Percentiles rank a stretch among this genome's conserved stretches.
Conservation (phyloP, 2,888 invertebrate species). For the Rhogogaster chlorosoma region DNA sequence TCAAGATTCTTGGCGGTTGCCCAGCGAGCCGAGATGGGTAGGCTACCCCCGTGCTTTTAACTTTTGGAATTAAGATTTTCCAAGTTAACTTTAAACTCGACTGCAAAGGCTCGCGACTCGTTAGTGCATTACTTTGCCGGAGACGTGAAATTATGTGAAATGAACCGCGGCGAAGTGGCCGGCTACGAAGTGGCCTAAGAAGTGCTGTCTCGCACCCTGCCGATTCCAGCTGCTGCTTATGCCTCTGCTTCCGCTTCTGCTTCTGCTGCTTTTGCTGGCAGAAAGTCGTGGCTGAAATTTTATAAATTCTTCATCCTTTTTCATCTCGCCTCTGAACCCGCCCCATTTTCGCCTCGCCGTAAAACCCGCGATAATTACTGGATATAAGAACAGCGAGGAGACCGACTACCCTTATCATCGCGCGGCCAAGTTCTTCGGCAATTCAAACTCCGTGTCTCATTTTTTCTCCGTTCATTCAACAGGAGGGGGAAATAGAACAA, state of each 20-base stretch:
- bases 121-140: constrained; percentile 31
- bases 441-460: neutral
- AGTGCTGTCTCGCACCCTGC: constrained; percentile 22
- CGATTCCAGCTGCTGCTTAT: constrained; percentile 21
- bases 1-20: constrained; percentile 43
- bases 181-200: constrained; percentile 10
- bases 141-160: constrained; percentile 42
- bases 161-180: constrained; percentile 41
- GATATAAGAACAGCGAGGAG: neutral
- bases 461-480: neutral
- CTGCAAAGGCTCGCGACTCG: constrained; percentile 35
- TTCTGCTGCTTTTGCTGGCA: neutral
- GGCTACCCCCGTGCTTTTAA: constrained; percentile 22
- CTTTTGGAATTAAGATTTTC: constrained; percentile 46
- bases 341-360: neutral
- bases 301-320: neutral
- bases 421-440: neutral
- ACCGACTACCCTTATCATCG: neutral
- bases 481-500: neutral
- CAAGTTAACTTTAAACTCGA: constrained; percentile 31
- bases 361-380: neutral
- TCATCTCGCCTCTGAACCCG: neutral
- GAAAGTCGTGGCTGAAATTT: neutral
- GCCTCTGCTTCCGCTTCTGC: constrained; percentile 1
- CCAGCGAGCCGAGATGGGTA: constrained; percentile 26